Percentiles rank a stretch among this genome's conserved stretches.
Conservation (phyloP, 2,888 invertebrate species). For the Epistrophella euchroma region DNA sequence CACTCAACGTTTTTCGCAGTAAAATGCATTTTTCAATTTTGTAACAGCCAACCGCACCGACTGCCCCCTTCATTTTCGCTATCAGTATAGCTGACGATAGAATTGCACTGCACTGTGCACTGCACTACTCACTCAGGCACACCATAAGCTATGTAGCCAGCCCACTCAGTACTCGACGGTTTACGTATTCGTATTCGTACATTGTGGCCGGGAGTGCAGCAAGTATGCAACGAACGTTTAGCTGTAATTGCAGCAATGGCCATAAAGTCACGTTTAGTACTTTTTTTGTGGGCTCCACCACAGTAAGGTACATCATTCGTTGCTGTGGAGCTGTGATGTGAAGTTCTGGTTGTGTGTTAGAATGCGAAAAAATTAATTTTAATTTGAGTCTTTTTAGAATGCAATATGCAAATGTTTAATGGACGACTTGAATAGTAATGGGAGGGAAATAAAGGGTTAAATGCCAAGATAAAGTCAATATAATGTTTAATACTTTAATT, state of each 20-base stretch:
- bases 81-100: not conserved
- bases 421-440: not conserved
- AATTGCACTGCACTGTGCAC: not conserved
- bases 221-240: constrained; percentile 45
- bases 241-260: constrained; percentile 66
- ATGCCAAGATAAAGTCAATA: too few species aligned
- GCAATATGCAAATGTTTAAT: not conserved
- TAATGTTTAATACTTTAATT: too few species aligned
- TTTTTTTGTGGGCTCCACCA: constrained; percentile 27
- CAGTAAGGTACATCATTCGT: constrained; percentile 25
- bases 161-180: constrained; percentile 1
- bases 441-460: too few species aligned
- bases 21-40: constrained; percentile 74
- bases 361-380: not conserved
- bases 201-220: constrained; percentile 67
- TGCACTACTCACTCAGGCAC: not conserved
- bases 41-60: constrained; percentile 45
- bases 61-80: not conserved
- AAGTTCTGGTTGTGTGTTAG: not conserved
- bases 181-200: constrained; percentile 33
- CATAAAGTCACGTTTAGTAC: constrained; percentile 59
- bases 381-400: not conserved
- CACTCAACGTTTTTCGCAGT: constrained; percentile 66
- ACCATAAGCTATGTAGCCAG: not conserved
- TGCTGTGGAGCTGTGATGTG: not conserved